phyloP scores from a whole-genome alignment of 2,888 invertebrate genomes.

The Epinotia bilunana region DNA sequence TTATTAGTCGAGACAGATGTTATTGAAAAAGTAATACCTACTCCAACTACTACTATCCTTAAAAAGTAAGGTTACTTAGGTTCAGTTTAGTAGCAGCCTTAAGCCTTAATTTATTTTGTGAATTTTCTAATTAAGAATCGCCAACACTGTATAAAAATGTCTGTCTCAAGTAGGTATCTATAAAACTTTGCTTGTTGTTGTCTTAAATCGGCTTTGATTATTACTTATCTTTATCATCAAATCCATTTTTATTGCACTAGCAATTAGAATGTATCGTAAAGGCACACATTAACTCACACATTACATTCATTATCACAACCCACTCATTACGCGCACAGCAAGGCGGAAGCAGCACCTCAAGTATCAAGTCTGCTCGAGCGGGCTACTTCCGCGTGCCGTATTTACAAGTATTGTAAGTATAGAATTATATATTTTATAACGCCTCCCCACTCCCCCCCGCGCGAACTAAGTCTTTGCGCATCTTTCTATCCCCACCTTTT shows the following conservation, averaged over 20 bases:
- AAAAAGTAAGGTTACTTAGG: no score
- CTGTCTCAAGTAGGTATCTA: no score
- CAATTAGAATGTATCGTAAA: background rate
- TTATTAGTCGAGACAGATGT: no score
- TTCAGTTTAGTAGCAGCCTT: no score
- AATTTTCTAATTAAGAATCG: no score
- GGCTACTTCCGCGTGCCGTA: conserved; percentile 82
- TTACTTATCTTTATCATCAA: background rate
- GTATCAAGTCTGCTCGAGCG: conserved; percentile 61
- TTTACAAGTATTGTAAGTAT: conserved; percentile 85
- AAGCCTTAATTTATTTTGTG: no score
- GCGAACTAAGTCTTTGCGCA: conserved; percentile 85
- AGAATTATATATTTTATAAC: conserved; percentile 85
- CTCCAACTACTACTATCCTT: no score
- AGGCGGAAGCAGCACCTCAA: conserved; percentile 48
- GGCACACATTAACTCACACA: background rate
- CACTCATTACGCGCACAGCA: conserved; percentile 12
- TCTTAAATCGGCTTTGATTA: background rate
- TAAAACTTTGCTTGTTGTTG: no score
- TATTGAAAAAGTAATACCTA: no score
- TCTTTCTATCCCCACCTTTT: conserved; percentile 85
- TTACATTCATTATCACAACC: conserved; percentile 21
- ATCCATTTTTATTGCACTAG: background rate
- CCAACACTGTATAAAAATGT: no score
- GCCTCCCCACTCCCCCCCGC: conserved; percentile 72